Percentiles rank a stretch among this genome's conserved stretches.
phyloP scores from a whole-genome alignment of 2,888 invertebrate species.

The Dichetophora obliterata region DNA sequence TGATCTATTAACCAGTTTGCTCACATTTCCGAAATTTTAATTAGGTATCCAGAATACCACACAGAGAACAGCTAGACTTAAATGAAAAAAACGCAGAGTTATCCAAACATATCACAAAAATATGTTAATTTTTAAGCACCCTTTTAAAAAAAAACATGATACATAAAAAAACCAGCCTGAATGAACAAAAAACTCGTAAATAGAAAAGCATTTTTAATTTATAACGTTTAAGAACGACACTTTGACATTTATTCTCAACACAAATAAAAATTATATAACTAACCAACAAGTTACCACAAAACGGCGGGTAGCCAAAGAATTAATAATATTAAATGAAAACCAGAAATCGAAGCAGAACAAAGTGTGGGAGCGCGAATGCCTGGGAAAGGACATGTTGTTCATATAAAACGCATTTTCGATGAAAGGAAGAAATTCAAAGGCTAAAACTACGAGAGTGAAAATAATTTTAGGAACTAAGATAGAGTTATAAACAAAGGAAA shows the following conservation, averaged over 20 bases:
- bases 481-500: not conserved
- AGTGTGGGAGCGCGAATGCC: not conserved
- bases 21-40: no score
- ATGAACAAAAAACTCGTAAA: no score
- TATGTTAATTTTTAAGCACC: no score
- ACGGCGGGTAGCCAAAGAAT: not conserved
- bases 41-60: no score
- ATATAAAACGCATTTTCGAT: no score
- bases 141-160: no score
- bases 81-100: no score
- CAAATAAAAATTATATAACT: not conserved
- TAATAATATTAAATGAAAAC: constrained; percentile 10
- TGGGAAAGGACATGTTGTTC: not conserved
- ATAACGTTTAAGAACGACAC: not conserved
- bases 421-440: not conserved
- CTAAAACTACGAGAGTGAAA: no score
- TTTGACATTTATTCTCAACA: not conserved
- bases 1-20: no score
- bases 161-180: no score
- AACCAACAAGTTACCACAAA: not conserved
- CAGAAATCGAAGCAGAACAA: not conserved
- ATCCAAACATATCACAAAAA: no score
- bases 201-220: not conserved
- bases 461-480: not conserved
- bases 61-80: no score